phyloP scores from a whole-genome alignment of 2,888 invertebrate genomes.

The Gandaritis pyraliata region DNA sequence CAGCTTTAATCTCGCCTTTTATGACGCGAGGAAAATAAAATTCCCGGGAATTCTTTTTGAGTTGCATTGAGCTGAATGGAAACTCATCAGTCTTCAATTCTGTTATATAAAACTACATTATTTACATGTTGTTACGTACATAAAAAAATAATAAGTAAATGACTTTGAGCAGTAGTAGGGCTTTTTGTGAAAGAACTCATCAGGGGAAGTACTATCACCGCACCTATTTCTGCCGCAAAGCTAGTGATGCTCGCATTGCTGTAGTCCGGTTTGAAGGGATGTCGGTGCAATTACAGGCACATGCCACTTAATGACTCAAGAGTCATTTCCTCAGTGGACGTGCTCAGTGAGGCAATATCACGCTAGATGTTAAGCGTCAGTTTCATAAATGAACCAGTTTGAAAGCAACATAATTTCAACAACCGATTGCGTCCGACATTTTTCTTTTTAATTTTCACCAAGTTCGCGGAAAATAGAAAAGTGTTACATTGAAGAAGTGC shows the following conservation, averaged over 20 bases:
- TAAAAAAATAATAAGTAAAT: too few species aligned
- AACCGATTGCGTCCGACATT: background rate
- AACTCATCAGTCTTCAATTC: slow-evolving; percentile 11
- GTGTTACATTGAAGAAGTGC: slow-evolving; percentile 50
- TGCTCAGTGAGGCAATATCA: too few species aligned
- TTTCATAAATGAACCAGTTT: background rate
- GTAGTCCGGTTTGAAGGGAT: too few species aligned
- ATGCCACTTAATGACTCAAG: too few species aligned
- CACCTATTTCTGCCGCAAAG: too few species aligned
- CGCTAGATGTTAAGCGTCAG: too few species aligned
- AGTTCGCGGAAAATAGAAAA: slow-evolving; percentile 42
- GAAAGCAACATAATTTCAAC: background rate
- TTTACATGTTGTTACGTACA: background rate
- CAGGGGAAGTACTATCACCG: too few species aligned
- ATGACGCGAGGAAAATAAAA: slow-evolving; percentile 21
- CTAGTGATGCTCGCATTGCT: too few species aligned
- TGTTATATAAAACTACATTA: background rate
- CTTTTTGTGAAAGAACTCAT: too few species aligned
- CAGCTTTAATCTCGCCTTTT: slow-evolving; percentile 44
- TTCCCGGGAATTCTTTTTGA: slow-evolving; percentile 11
- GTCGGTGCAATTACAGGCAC: too few species aligned
- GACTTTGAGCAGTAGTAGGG: too few species aligned
- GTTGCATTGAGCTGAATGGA: slow-evolving; percentile 25
- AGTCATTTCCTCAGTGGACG: too few species aligned
- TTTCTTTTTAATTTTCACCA: slow-evolving; percentile 49